A percentile compares a stretch with the other conserved stretches of the same genome.
These are phyloP conservation scores for Abramis brama DNA, from an alignment of 2,113 vertebrate genomes.

Conservation along the genomic window DNA sequence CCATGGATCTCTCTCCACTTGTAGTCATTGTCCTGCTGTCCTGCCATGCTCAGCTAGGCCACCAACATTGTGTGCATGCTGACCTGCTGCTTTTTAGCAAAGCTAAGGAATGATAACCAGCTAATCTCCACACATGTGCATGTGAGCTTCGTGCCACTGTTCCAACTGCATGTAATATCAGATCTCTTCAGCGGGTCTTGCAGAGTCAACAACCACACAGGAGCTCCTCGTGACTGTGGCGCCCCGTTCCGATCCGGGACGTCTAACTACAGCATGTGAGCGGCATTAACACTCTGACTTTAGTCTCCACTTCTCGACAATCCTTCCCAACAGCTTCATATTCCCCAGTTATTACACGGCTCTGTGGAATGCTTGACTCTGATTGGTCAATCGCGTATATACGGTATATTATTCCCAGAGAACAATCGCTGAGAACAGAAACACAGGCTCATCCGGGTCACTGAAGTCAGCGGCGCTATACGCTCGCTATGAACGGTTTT, in stretches of 20 bases:
- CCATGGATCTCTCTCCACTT: slow-evolving; percentile 77
- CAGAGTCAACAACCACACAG: neutral
- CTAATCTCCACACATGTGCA: neutral
- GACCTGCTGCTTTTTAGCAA: neutral
- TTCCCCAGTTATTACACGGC: no score
- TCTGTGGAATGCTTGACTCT: no score
- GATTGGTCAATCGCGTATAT: no score
- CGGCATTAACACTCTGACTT: slow-evolving; percentile 62
- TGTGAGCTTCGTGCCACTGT: neutral
- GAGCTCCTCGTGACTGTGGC: slow-evolving; percentile 11
- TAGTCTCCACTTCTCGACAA: neutral
- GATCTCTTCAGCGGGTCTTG: neutral
- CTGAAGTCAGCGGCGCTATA: no score
- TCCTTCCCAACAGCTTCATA: slow-evolving; percentile 14
- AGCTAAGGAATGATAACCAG: neutral
- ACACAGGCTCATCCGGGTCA: no score
- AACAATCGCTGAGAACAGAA: no score
- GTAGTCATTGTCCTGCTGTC: slow-evolving; percentile 70
- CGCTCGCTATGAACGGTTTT: no score
- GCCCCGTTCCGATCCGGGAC: slow-evolving; percentile 17
- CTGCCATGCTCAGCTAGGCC: slow-evolving; percentile 56
- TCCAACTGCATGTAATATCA: neutral
- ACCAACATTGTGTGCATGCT: neutral
- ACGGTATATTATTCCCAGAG: no score
- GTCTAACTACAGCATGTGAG: slow-evolving; percentile 74